Percentiles rank a stretch among this genome's conserved stretches.
Conservation (phyloP, 2,797 vertebrate genomes). For the Mormyrops boulengeri region DNA sequence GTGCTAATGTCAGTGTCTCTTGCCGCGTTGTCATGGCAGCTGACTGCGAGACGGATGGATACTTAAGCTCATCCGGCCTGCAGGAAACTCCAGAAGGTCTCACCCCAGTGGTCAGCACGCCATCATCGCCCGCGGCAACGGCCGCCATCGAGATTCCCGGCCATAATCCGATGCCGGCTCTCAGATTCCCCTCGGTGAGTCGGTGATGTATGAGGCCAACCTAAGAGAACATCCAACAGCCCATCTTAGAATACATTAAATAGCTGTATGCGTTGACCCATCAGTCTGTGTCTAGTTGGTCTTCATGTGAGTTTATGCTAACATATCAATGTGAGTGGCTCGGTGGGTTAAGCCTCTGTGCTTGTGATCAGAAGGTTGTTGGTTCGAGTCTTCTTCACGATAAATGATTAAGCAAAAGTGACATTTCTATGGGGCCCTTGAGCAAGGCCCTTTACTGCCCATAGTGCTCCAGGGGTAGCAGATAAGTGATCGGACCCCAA, state of each 20-base stretch:
- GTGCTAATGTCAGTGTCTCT: slow-evolving; percentile 36
- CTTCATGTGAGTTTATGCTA: not conserved
- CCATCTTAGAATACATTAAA: not conserved
- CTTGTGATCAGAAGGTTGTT: not conserved
- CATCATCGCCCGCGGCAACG: slow-evolving; percentile 14
- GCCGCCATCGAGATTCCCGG: not conserved
- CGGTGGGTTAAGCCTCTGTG: not conserved
- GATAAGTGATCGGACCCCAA: not conserved
- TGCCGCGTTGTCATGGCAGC: slow-evolving; percentile 62
- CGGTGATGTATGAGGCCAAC: not conserved
- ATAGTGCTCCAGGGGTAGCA: not conserved
- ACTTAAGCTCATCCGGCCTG: slow-evolving; percentile 85
- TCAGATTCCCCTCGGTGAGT: slow-evolving; percentile 69
- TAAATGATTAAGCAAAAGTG: not conserved
- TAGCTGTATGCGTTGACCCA: not conserved
- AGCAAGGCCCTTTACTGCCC: not conserved
- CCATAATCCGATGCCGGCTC: slow-evolving; percentile 26
- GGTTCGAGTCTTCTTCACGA: not conserved
- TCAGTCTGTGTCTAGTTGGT: not conserved
- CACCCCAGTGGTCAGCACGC: not conserved
- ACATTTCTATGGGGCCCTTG: not conserved
- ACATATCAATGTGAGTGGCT: not conserved
- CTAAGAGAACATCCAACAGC: not conserved
- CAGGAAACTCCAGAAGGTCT: slow-evolving; percentile 67
- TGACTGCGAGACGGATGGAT: slow-evolving; percentile 89